phyloP scores from a whole-genome alignment of 2,797 vertebrate species.

The Phataginus tetradactyla region DNA sequence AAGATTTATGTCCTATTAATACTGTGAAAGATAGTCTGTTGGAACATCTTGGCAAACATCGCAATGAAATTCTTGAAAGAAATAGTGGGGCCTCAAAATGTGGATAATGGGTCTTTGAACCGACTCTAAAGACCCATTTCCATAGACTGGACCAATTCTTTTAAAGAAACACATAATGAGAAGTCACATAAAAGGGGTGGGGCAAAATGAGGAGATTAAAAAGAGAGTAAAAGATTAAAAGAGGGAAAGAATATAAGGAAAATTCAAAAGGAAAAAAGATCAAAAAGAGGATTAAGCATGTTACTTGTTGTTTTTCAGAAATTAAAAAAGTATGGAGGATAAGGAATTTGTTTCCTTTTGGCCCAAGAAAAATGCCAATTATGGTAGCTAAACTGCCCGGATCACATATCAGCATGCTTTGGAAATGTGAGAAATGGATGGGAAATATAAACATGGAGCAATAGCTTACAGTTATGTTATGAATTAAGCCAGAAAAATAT shows the following conservation, averaged over 20 bases:
- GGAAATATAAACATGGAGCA: conserved; percentile 89
- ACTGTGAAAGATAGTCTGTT: conserved; percentile 62
- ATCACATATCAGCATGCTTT: conserved; percentile 90
- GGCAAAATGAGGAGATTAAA: conserved; percentile 89
- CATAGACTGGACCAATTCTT: conserved; percentile 84
- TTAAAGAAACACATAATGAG: conserved; percentile 83
- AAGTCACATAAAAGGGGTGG: conserved; percentile 84
- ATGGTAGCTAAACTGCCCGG: conserved; percentile 89
- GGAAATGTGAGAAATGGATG: conserved; percentile 92
- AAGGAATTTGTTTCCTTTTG: conserved; percentile 90
- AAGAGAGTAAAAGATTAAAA: conserved; percentile 91
- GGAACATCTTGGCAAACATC: conserved; percentile 42
- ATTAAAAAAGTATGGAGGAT: conserved; percentile 90
- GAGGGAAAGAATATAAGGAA: conserved; percentile 86
- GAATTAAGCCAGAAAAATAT: conserved; percentile 91
- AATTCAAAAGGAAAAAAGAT: conserved; percentile 88
- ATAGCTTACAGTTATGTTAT: conserved; percentile 91
- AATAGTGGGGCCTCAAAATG: conserved; percentile 69
- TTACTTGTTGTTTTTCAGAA: conserved; percentile 90
- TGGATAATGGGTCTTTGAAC: conserved; percentile 86
- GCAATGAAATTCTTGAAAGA: conserved; percentile 71
- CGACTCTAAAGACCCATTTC: conserved; percentile 85
- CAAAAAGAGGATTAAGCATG: conserved; percentile 90
- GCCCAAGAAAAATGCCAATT: conserved; percentile 91
- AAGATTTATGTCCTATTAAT: conserved; percentile 49